Evolutionary conservation across 2,797 vertebrate species (phyloP), one percentile per base, ranked within the genome.

Genomic region (Sciurus vulgaris): DNA sequence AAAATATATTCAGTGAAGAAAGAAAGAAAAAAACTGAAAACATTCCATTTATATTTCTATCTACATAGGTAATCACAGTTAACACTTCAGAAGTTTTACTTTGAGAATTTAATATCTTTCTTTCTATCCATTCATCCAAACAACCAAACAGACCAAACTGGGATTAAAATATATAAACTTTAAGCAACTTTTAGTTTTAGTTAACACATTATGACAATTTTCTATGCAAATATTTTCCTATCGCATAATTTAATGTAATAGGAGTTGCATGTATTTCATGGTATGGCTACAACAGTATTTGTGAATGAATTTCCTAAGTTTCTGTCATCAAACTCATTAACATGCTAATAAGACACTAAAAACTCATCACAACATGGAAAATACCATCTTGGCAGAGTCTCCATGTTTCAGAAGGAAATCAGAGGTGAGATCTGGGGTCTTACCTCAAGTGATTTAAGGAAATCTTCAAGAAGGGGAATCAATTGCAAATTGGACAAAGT

Each of bases 121-220:
- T 72, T 2, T 67, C 2, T 47, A 61, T 77, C 26, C 17, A 59
- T 56, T 72, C 5, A 28, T 81, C 17, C 61, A 85, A 78, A 65
- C 24, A 94, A 79, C 24, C 83, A 92, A 77, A 63, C 11, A 70
- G 24, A 72, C 7, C 78, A 61, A 87, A 79, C 17, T 92, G 61
- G 20, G 22, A 14, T 67, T 82, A 72, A 95, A 54, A 88, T 83
- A 67, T 17, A 49, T 28, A 74, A 73, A 74, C 26, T 33, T 84
- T 83, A 0, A 74, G 56, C 38, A 38, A 38, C 38, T 38, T 38
- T 83, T n/a, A 76, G 85, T 41, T 88, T 88, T 92, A 86, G 7
- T 73, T 87, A 86, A 88, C 54, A 63, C 69, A 44, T 38, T 65
- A 5, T 78, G 67, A 70, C 38, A 85, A 81, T 86, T 93, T 90